Evolutionary conservation across 2,113 vertebrate genomes (phyloP).

Genomic region (Mus pahari): DNA sequence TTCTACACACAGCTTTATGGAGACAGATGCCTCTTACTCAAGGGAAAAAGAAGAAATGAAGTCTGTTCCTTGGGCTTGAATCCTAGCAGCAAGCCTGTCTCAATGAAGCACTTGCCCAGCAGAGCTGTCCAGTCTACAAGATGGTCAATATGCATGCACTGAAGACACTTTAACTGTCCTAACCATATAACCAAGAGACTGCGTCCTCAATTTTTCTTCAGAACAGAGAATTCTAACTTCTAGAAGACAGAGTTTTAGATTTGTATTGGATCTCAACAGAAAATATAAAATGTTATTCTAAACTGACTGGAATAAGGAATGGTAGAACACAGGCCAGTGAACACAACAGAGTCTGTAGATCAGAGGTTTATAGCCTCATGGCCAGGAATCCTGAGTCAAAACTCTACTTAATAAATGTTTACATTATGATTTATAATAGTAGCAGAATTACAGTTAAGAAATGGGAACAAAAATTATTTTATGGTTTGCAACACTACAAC

Average conservation of each 20-base stretch:
- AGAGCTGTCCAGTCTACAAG: neutral
- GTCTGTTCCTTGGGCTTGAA: neutral
- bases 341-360: neutral
- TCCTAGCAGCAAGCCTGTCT: neutral
- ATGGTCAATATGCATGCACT: neutral
- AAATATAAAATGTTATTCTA: neutral
- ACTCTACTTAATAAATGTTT: neutral
- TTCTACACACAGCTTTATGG: neutral
- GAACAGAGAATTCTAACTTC: too few species aligned
- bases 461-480: neutral
- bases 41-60: neutral
- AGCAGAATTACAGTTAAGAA: too few species aligned
- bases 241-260: neutral
- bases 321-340: neutral
- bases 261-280: neutral
- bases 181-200: neutral
- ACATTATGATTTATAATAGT: too few species aligned
- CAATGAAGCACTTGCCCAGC: neutral
- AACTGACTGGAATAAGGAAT: neutral
- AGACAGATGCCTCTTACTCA: neutral
- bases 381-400: neutral
- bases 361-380: too few species aligned
- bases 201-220: neutral
- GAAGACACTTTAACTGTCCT: neutral
- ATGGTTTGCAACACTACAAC: neutral